Evolutionary conservation across 2,113 vertebrate genomes (phyloP), one percentile per base, ranked within the genome.

Genomic region (Holacanthus passer): DNA sequence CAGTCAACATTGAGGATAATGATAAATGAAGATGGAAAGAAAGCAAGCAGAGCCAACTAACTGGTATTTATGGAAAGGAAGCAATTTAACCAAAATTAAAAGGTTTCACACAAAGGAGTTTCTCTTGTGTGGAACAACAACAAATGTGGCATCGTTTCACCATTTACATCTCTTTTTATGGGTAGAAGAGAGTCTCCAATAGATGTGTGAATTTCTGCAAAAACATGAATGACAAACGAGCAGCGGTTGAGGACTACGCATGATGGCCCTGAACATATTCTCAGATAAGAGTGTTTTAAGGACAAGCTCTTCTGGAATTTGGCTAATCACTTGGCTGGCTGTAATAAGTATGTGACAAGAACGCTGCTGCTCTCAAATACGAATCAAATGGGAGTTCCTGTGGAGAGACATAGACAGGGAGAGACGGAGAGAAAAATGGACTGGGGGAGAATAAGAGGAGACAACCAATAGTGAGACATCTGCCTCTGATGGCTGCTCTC

Each of bases 401-500:
- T 69, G 20, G 45, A 8, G 24, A 31, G 32, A 60, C 16, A 1
- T 3, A 73, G 67, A 29, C 7, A 32, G 43, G 24, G 9, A 53
- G 56, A 50, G 41, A 74, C 32, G 39, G 60, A 48, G 29, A 70
- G 68, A 20, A 16, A 73, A 68, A 74, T 0, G 1, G 55, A 64
- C 20, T 5, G 45, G 2, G 6, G 22, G 68, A 69, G 29, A 39
- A 41, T 31, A 14, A 31, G 56, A 76, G 39, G 52, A 71, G 72
- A 53, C 43, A 50, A 41, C 13, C 9, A 16, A 27, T n/a, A 69
- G 45, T 8, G 20, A 64, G 66, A 77, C 73, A 37, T 68, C 72
- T 63, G 52, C 53, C 14, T 72, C 73, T 41, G 86, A 69, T 45
- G 22, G 81, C 70, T 50, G 67, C 53, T 63, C 59, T 58, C 24